Base-by-base conservation (phyloP, 2,888 invertebrate genomes). In the Pedicia rivosa region DNA sequence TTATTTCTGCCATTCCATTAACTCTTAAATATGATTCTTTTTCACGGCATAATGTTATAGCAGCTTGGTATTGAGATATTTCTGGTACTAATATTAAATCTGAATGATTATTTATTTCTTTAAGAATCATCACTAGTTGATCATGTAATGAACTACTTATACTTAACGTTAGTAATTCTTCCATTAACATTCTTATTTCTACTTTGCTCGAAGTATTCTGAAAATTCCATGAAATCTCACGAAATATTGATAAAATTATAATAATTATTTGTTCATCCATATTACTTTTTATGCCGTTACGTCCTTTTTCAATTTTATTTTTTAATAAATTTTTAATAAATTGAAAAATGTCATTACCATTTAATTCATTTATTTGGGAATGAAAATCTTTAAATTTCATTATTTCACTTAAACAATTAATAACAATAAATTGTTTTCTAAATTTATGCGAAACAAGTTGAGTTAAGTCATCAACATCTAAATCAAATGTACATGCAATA, bases 1-100 rank as follows among this genome's bases (percentile, higher is more conserved):
- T 45, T 36, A 61, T 42, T 34, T 50, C 43, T 38, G 55, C 51
- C 16, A 61, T 55, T 22, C 61, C 62, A 30, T 57, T 55, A 2
- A 57, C 62, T 38, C 56, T 55, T 19, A 56, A 43, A 44, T 60
- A 55, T 0, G 56, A 46, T 26, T 59, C 50, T 2, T 42, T 34
- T 3, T 54, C 48, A 9, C 55, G 51, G 13, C 60, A 49, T 4
- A 59, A 42, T 2, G 48, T 41, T 2, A 56, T 50, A 1, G 57
- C 57, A 6, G 42, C 40, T 17, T 38, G 10, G 41, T 46, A 42
- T 42, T 44, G 39, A 19, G 42, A 41, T 12, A 38, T 43, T 16
- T 44, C 35, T 38, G n/a, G n/a, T n/a, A n/a, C n/a, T n/a, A n/a
- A n/a, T n/a, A n/a, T n/a, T n/a, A n/a, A n/a, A n/a, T n/a, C n/a